Evolutionary conservation across 2,113 vertebrate genomes (phyloP), one percentile per base, ranked within the genome.

Genomic region (Cinclus cinclus): DNA sequence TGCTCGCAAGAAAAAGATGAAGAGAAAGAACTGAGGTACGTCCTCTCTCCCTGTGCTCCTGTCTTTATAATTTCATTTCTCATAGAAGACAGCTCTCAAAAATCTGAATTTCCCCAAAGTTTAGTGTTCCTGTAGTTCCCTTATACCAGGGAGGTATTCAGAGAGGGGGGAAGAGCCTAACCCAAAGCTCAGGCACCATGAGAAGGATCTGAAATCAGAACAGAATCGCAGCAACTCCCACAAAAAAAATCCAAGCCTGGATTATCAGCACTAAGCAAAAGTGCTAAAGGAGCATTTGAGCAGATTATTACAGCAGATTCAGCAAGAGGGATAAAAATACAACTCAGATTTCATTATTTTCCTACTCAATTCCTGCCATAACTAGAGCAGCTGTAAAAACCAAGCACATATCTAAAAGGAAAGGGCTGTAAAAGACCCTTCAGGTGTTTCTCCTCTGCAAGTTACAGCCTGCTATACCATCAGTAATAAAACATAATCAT

Each of bases 401-500:
- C 47, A 47, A 30, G 19, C 21, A 6, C 2, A 17, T 3, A 5
- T 23, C 58, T 33, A 23, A 64, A 76, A 25, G 33, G 9, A n/a
- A 75, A 79, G 15, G 70, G 60, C 22, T 87, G n/a, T 3, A 47
- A 33, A 52, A 87, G 25, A 58, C 11, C 42, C 17, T 41, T 52
- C 5, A 11, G 33, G 13, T 41, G 21, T 52, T 89, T 84, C 35
- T 75, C 24, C 85, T 78, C 60, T 39, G 44, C 21, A 75, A 55
- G 53, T 39, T 60, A 39, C 8, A 75, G 28, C 15, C 31, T 35
- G 35, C 78, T 56, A 31, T 10, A 53, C 37, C 52, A 71, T 11
- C 23, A 73, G 42, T 25, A 73, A 84, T 92, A 80, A 95, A 94
- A 79, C 19, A 14, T n/a, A 73, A 93, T 25, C 21, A 87, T 10